Conservation (phyloP, 2,888 invertebrate genomes). For the Andrena chrysosceles region DNA sequence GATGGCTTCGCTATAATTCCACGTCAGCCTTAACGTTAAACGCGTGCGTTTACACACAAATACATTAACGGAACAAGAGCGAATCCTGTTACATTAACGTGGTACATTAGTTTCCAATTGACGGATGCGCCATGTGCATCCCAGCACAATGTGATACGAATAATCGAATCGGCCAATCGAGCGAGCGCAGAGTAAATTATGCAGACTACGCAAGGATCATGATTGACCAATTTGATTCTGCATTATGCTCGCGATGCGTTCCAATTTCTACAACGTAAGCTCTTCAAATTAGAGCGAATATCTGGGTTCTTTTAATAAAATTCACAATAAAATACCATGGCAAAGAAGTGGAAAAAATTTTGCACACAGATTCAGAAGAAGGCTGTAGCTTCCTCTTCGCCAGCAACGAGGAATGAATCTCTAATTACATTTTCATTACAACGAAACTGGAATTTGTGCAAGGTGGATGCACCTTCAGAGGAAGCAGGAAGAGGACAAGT, state of each 20-base stretch:
- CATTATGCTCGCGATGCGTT: constrained; percentile 41
- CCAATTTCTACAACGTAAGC: constrained; percentile 17
- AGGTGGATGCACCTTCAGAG: too few species aligned
- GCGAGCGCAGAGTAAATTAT: constrained; percentile 61
- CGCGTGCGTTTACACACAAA: background rate
- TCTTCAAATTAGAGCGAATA: background rate
- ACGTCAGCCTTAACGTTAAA: background rate
- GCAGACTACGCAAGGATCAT: constrained; percentile 59
- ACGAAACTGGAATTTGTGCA: too few species aligned
- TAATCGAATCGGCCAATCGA: constrained; percentile 69
- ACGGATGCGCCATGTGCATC: constrained; percentile 34
- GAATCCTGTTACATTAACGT: constrained; percentile 38
- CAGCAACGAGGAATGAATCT: too few species aligned
- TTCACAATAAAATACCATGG: background rate
- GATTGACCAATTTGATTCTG: constrained; percentile 65
- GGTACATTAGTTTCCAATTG: constrained; percentile 47
- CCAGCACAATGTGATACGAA: constrained; percentile 62
- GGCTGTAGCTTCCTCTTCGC: background rate
- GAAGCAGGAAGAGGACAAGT: too few species aligned
- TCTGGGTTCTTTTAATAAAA: constrained; percentile 9
- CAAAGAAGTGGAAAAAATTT: background rate
- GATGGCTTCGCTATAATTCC: background rate
- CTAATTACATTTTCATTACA: too few species aligned
- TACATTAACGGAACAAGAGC: constrained; percentile 32
- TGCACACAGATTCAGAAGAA: background rate